Percentiles rank a stretch among this genome's conserved stretches.
Conservation (phyloP, 2,888 invertebrate genomes). For the Pristionchus japonicus region DNA sequence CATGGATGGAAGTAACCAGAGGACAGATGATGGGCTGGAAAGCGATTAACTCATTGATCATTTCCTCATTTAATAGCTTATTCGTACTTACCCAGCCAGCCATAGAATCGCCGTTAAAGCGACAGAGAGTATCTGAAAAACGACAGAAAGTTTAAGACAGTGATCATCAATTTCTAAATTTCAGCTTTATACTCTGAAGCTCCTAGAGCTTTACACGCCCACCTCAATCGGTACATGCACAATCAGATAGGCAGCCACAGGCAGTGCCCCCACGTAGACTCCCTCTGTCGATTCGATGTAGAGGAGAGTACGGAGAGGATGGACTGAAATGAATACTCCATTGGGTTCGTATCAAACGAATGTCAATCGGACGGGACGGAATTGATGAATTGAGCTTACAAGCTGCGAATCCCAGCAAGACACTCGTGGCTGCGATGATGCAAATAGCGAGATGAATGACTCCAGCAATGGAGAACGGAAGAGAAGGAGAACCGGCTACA, state of each 20-base stretch:
- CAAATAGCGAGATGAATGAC: not conserved
- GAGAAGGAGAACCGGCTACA: conserved; percentile 35
- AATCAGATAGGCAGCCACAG: not conserved
- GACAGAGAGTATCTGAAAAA: not conserved
- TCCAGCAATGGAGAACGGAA: conserved; percentile 36
- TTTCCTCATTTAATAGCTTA: not conserved
- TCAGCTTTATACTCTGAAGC: no score
- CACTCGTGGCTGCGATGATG: not conserved
- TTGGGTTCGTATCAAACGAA: not conserved
- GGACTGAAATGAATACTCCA: not conserved
- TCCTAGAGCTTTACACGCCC: not conserved
- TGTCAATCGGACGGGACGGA: no score
- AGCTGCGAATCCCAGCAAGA: not conserved
- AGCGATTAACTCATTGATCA: not conserved
- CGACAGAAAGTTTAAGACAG: no score
- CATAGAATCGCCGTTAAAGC: not conserved
- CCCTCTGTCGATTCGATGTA: conserved; percentile 46
- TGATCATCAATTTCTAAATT: no score
- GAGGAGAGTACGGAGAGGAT: conserved; percentile 29
- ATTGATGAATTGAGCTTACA: no score
- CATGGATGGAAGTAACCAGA: not conserved
- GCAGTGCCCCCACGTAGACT: conserved; percentile 11
- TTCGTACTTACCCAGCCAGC: conserved; percentile 11
- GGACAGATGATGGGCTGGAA: conserved; percentile 1
- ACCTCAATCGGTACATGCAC: conserved; percentile 41